Evolutionary conservation across 53 echinoderm and acorn worm genomes (phyloP), one percentile per base, ranked within the genome.

Genomic region (Luidia sarsii): DNA sequence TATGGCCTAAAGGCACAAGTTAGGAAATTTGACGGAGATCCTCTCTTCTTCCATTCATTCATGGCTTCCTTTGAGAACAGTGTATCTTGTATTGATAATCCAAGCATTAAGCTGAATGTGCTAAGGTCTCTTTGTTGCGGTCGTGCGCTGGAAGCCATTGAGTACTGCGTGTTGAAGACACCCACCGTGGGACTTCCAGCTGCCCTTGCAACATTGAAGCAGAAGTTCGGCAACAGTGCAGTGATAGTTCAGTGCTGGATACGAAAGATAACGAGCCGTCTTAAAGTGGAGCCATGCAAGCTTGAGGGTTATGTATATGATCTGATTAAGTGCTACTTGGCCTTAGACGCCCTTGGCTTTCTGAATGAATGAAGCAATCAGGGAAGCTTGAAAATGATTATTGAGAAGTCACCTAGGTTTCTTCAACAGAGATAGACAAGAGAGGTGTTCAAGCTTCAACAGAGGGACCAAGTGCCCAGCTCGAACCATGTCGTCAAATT

Each of bases 171-270:
- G 52, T 43, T 86, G 54, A 80, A 80, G 45, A 57, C 68, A 34
- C 67, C 80, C 25, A 57, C 57, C 33, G 80, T 80, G 41, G 79
- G 68, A 28, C 32, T 80, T 36, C n/a, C 54, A 2, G 79, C 86
- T 68, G 80, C 80, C 30, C 22, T 60, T 16, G 39, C 57, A 46
- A 86, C 80, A 0, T 41, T 86, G 66, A 86, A 80, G 50, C 57
- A 68, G 43, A 86, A 80, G 48, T 86, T 86, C 68, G 80, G 79
- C 3, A 86, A 79, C 59, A 79, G 36, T 54, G 79, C 79, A 64
- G 75, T 54, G 14, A 67, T 67, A 3, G 86, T 64, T 20, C 79
- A 86, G 55, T 67, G 79, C 24, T 79, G 68, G 86, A 67, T 79
- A 13, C 21, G 39, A n/a, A 86, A 86, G 43, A 56, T 85, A 32